Evolutionary conservation across 2,888 invertebrate species (phyloP).

Genomic region (Apamea crenata): DNA sequence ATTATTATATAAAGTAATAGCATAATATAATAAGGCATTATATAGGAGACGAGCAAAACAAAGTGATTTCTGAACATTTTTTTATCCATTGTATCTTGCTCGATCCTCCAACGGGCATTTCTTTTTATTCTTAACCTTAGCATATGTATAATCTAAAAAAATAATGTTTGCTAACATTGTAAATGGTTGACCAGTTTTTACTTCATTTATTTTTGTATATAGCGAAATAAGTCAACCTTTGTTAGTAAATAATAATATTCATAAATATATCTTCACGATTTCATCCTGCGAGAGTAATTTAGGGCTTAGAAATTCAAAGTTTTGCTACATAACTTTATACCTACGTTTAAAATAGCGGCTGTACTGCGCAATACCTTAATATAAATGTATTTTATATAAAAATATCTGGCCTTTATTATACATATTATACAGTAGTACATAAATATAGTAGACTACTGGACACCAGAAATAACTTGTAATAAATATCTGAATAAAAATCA

Average conservation of each 20-base stretch:
- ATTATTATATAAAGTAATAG: slow-evolving; percentile 23
- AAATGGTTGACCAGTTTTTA: slow-evolving; percentile 31
- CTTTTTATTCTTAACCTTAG: slow-evolving; percentile 45
- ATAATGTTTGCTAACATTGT: slow-evolving; percentile 31
- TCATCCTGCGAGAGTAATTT: slow-evolving; percentile 29
- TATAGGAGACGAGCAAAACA: slow-evolving; percentile 38
- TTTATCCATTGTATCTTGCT: slow-evolving; percentile 36
- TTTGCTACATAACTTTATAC: slow-evolving; percentile 5
- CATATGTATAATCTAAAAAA: slow-evolving; percentile 30
- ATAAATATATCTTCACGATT: slow-evolving; percentile 33
- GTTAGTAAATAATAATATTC: slow-evolving; percentile 20
- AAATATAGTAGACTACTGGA: background rate
- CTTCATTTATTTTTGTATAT: slow-evolving; percentile 51
- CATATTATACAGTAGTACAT: too few relatives aligned
- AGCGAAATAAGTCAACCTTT: slow-evolving; percentile 47
- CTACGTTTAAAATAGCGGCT: slow-evolving; percentile 6
- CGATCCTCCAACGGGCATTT: slow-evolving; percentile 61
- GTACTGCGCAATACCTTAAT: background rate
- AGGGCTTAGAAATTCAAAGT: slow-evolving; percentile 27
- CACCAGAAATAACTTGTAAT: background rate
- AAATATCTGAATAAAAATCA: background rate
- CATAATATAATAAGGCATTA: slow-evolving; percentile 11
- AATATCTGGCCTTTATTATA: background rate
- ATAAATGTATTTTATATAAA: background rate
- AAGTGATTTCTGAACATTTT: slow-evolving; percentile 12